Percentiles rank a stretch among this genome's conserved stretches.
Evolutionary conservation across 2,113 vertebrate genomes (phyloP).

Genomic region (Jacana jacana): DNA sequence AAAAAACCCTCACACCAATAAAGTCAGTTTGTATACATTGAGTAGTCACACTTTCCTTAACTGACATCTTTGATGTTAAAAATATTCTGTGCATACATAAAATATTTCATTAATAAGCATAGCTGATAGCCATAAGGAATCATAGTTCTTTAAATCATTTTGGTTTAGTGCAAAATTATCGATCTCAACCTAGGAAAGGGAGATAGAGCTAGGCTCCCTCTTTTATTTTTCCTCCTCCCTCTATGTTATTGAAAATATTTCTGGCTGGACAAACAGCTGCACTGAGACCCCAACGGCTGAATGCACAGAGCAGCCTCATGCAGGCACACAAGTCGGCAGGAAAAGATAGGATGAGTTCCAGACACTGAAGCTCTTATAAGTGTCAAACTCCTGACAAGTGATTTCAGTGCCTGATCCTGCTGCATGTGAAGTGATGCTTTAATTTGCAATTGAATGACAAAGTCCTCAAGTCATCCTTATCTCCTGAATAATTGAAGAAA

Average conservation of each 20-base stretch:
- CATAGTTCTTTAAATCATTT: background rate
- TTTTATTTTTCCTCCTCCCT: background rate
- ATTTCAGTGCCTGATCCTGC: conserved; percentile 24
- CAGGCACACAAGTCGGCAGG: background rate
- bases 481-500: conserved; percentile 34
- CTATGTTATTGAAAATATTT: background rate
- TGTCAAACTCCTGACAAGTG: conserved; percentile 20
- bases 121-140: background rate
- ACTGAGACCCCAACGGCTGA: background rate
- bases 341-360: conserved; percentile 20
- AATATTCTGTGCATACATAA: background rate
- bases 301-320: background rate
- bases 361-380: conserved; percentile 2
- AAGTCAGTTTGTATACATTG: background rate
- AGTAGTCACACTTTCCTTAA: background rate
- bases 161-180: background rate
- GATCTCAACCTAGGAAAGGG: background rate
- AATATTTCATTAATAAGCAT: background rate
- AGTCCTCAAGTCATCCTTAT: conserved; percentile 51
- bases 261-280: background rate
- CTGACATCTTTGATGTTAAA: background rate
- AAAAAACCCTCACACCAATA: background rate
- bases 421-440: conserved; percentile 41
- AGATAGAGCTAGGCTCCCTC: background rate
- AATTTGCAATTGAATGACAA: conserved; percentile 64